Evolutionary conservation across 2,888 invertebrate genomes (phyloP).

Genomic region (Synanthedon myopaeformis): DNA sequence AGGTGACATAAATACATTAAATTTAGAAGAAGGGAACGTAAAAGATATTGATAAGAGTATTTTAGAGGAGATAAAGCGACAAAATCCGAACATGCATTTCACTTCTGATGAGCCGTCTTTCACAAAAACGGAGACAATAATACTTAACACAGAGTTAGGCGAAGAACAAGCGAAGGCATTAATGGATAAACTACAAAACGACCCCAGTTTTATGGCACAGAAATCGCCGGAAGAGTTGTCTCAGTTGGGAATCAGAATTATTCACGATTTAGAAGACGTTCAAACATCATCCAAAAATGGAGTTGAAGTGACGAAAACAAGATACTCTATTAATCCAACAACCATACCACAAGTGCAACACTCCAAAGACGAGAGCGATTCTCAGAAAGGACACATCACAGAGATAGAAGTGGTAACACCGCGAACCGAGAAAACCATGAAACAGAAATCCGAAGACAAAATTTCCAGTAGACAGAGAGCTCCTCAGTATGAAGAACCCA

Average conservation of each 20-base stretch:
- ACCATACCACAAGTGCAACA: conserved; percentile 48
- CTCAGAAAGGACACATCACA: conserved; percentile 73
- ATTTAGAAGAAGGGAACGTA: conserved; percentile 55
- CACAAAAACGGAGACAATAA: conserved; percentile 64
- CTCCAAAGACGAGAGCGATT: conserved; percentile 22
- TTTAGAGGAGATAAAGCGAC: conserved; percentile 53
- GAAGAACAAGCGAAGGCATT: conserved; percentile 57
- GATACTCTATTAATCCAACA: conserved; percentile 53
- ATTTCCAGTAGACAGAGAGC: conserved; percentile 50
- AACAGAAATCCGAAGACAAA: conserved; percentile 40
- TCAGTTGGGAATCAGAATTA: conserved; percentile 48
- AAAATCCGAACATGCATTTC: conserved; percentile 61
- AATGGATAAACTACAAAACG: conserved; percentile 57
- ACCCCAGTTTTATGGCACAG: conserved; percentile 59
- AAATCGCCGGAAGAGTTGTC: conserved; percentile 57
- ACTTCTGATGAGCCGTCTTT: conserved; percentile 56
- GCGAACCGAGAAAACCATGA: conserved; percentile 39
- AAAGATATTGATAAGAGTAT: conserved; percentile 52
- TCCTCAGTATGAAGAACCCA: conserved; percentile 41
- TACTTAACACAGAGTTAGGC: conserved; percentile 61
- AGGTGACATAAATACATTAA: conserved; percentile 42
- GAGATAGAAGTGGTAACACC: conserved; percentile 79
- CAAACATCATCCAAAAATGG: conserved; percentile 35
- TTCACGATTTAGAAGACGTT: conserved; percentile 53
- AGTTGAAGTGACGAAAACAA: conserved; percentile 52